phyloP scores from a whole-genome alignment of 2,113 vertebrate species.

The Poeciliopsis prolifica region DNA sequence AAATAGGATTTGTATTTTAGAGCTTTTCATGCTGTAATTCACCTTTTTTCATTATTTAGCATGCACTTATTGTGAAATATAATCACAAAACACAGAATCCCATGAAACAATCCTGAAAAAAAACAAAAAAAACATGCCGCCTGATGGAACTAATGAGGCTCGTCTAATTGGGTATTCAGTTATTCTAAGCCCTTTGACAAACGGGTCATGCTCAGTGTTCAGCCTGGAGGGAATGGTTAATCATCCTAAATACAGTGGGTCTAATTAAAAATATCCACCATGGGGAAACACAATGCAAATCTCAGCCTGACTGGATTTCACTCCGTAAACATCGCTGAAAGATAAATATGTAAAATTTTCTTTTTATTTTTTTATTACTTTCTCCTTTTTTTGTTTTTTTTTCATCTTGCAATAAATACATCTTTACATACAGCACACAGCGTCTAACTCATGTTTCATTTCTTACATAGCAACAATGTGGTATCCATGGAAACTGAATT shows the following conservation, averaged over 20 bases:
- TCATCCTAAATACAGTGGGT: slow-evolving; percentile 9
- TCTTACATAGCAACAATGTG: slow-evolving; percentile 73
- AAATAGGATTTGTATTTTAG: slow-evolving; percentile 3
- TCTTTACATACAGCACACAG: slow-evolving; percentile 13
- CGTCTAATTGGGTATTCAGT: slow-evolving; percentile 42
- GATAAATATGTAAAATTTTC: not conserved
- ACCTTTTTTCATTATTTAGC: not conserved
- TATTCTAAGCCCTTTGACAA: slow-evolving; percentile 37
- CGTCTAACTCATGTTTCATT: slow-evolving; percentile 38
- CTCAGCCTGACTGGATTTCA: not conserved
- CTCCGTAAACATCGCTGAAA: not conserved
- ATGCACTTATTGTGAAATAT: slow-evolving; percentile 10
- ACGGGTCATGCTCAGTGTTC: slow-evolving; percentile 17
- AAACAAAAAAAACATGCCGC: not conserved
- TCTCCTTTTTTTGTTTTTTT: not conserved
- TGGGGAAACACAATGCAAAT: not conserved
- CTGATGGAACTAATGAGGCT: slow-evolving; percentile 34
- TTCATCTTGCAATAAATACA: not conserved
- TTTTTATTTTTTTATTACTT: not conserved
- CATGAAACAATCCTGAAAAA: not conserved
- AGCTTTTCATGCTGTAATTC: not conserved
- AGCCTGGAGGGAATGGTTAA: slow-evolving; percentile 11
- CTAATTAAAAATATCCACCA: slow-evolving; percentile 24
- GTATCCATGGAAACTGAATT: slow-evolving; percentile 74
- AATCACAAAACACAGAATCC: slow-evolving; percentile 29